A percentile compares a stretch with the other conserved stretches of the same genome.
Evolutionary conservation across 2,888 invertebrate genomes (phyloP).

Genomic region (Idaea dimidiata): DNA sequence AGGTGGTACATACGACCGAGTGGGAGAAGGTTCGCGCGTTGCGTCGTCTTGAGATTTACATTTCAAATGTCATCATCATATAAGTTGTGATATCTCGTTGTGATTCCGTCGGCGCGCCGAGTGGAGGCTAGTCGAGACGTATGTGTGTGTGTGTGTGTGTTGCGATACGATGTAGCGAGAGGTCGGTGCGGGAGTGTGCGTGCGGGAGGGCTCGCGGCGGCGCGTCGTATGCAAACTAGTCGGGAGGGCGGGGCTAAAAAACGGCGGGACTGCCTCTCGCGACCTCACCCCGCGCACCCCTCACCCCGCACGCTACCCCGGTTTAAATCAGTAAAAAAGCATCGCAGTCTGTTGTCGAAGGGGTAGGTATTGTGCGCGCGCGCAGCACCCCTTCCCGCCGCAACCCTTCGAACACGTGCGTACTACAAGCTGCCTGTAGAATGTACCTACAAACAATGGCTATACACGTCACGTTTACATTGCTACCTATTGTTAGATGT

Average conservation of each 20-base stretch:
- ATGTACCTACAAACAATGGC: too few species aligned
- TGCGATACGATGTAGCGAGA: background rate
- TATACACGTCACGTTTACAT: too few species aligned
- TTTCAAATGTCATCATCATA: background rate
- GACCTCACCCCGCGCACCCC: conserved; percentile 24
- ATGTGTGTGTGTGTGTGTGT: background rate
- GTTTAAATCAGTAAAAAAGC: conserved; percentile 48
- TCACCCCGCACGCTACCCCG: conserved; percentile 33
- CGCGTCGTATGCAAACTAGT: conserved; percentile 55
- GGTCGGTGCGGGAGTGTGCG: background rate
- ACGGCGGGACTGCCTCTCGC: conserved; percentile 34
- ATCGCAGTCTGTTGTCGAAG: conserved; percentile 54
- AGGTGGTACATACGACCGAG: too few species aligned
- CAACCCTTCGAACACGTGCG: conserved; percentile 19
- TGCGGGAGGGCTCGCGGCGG: conserved; percentile 8
- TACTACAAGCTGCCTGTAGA: conserved; percentile 16
- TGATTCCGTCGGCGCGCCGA: background rate
- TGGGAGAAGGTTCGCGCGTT: too few species aligned
- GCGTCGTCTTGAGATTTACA: background rate
- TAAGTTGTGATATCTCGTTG: background rate
- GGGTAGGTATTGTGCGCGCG: conserved; percentile 51
- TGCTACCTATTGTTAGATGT: too few species aligned
- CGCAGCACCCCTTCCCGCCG: conserved; percentile 23
- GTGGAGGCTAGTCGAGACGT: background rate
- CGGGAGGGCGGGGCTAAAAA: conserved; percentile 42